A percentile compares a stretch with the other conserved stretches of the same genome.
Evolutionary conservation across 1,140 invertebrate genomes (phyloP).

Genomic region (Meloidogyne exigua): DNA sequence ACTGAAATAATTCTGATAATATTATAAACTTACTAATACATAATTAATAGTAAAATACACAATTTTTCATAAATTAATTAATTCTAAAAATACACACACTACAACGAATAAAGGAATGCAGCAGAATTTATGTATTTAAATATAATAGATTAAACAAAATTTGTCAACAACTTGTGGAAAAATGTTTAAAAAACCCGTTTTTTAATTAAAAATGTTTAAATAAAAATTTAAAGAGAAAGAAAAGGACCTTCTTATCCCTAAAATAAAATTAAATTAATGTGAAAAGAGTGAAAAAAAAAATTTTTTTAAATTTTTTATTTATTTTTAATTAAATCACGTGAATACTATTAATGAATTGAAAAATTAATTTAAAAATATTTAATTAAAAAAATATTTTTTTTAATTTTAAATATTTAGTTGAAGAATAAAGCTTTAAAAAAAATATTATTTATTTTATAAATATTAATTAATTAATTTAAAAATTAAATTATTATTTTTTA

Average conservation of each 20-base stretch:
- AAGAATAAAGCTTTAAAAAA: no score
- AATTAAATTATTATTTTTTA: background rate
- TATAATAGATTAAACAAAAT: background rate
- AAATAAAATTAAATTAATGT: background rate
- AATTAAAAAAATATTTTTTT: no score
- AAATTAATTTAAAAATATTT: no score
- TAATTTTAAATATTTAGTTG: no score
- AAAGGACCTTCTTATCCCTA: background rate
- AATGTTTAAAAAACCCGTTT: slow-evolving; percentile 5
- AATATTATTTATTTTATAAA: no score
- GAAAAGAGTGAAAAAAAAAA: no score
- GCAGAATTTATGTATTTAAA: background rate
- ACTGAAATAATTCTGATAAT: no score
- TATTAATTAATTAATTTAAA: no score
- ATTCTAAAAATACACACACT: background rate
- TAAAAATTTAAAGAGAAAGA: no score
- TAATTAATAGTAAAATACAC: no score
- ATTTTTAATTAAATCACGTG: background rate
- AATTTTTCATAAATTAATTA: no score
- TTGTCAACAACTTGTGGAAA: background rate
- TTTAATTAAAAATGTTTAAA: background rate
- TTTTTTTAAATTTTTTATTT: background rate
- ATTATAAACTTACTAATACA: no score
- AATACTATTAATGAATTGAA: background rate
- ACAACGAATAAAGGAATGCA: background rate